Base-by-base conservation (phyloP, 2,797 vertebrate species). In the Antrozous pallidus region DNA sequence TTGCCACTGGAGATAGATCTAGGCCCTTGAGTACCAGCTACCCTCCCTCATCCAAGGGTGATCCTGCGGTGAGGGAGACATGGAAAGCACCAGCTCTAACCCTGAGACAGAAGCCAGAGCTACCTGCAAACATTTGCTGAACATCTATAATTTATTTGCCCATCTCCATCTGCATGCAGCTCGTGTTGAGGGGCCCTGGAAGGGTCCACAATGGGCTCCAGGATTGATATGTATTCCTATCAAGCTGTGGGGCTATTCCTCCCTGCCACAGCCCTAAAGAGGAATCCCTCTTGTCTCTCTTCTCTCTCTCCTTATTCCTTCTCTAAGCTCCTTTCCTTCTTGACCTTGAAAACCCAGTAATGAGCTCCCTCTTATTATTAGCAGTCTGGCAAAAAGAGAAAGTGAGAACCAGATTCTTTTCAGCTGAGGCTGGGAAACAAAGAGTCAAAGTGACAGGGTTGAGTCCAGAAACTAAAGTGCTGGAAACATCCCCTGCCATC, bases 401-500 rank as follows among this genome's bases (percentile, higher is more conserved):
- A 40, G 49, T 45, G 33, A 79, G 18, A 70, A 58, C 38, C 93
- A 92, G 58, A 65, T 61, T 75, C 90, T 9, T 42, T 80, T 83
- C 38, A 92, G 86, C 16, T 6, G 17, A 22, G 49, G 54, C 10
- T 77, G 89, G 93, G 74, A 94, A 94, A 91, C 17, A 69, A 95
- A 82, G 95, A 96, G 90, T 97, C 88, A 97, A 94, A 97, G 97
- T 95, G 93, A 97, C 97, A 98, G 98, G 98, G 96, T 97, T 96
- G 94, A 91, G 58, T 70, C 54, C 18, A 94, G 77, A 88, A 97
- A 92, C 31, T 96, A 99, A 99, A 97, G 97, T 98, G 98, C 99
- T 99, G 96, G 99, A 99, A 99, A 97, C 96, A 98, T 98, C 97
- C 98, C 98, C 98, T 97, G 98, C 98, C 97, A 84, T 94, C 91